Evolutionary conservation across 2,113 vertebrate species (phyloP).

Genomic region (Talpa occidentalis): DNA sequence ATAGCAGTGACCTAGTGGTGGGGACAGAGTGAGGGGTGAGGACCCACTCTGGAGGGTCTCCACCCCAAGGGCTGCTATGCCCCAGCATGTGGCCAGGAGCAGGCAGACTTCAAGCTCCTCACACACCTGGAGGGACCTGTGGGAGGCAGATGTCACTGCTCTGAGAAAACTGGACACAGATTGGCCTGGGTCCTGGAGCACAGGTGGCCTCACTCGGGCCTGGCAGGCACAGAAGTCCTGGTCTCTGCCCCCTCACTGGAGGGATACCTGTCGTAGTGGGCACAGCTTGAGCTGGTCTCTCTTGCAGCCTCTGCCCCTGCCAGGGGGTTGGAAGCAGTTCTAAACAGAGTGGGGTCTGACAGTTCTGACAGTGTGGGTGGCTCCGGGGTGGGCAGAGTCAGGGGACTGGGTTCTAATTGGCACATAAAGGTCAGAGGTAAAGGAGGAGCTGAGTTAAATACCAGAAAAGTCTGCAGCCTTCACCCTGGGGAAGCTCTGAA

Average conservation of each 20-base stretch:
- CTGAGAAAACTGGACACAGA: not conserved
- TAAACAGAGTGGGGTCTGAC: too few relatives aligned
- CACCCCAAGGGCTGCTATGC: not conserved
- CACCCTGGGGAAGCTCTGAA: not conserved
- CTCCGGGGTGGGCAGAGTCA: not conserved
- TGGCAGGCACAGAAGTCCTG: not conserved
- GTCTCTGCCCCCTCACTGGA: too few relatives aligned
- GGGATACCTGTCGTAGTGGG: too few relatives aligned
- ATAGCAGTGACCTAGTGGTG: too few relatives aligned
- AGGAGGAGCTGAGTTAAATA: not conserved
- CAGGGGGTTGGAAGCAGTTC: too few relatives aligned
- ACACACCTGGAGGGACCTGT: not conserved
- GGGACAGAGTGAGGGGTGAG: accelerated
- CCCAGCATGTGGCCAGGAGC: not conserved
- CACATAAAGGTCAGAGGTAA: too few relatives aligned
- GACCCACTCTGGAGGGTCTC: not conserved
- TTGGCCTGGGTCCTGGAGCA: not conserved
- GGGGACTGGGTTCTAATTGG: not conserved
- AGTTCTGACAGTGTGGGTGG: too few relatives aligned
- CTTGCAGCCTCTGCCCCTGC: not conserved
- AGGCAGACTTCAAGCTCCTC: not conserved
- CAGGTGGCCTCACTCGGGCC: not conserved
- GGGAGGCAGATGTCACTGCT: not conserved
- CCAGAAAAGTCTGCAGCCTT: not conserved
- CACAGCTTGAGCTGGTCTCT: not conserved